phyloP scores from a whole-genome alignment of 1,140 invertebrate genomes.

The Bombyx mori region ASM3026992v2 NC_085108.1:3862001-3862500 shows the following conservation, averaged over 20 bases:
- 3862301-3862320: slow-evolving; percentile 64
- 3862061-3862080: neutral
- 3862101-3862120: slow-evolving; percentile 53
- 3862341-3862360: slow-evolving; percentile 51
- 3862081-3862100: slow-evolving; percentile 7
- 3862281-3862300: slow-evolving; percentile 33
- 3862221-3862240: slow-evolving; percentile 37
- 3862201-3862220: slow-evolving; percentile 56
- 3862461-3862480: slow-evolving; percentile 69
- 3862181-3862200: slow-evolving; percentile 53
- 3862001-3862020: too few relatives aligned
- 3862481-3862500: slow-evolving; percentile 69
- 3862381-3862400: slow-evolving; percentile 60
- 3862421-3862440: slow-evolving; percentile 64
- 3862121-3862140: slow-evolving; percentile 49
- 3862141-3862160: slow-evolving; percentile 34
- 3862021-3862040: too few relatives aligned
- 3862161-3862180: slow-evolving; percentile 28
- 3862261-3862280: slow-evolving; percentile 32
- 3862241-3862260: slow-evolving; percentile 31
- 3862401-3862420: slow-evolving; percentile 68
- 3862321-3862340: slow-evolving; percentile 63
- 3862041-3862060: too few relatives aligned
- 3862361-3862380: slow-evolving; percentile 57
- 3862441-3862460: slow-evolving; percentile 66